Evolutionary conservation across 2,797 vertebrate genomes (phyloP).

Genomic region (Propithecus deckenii): DNA sequence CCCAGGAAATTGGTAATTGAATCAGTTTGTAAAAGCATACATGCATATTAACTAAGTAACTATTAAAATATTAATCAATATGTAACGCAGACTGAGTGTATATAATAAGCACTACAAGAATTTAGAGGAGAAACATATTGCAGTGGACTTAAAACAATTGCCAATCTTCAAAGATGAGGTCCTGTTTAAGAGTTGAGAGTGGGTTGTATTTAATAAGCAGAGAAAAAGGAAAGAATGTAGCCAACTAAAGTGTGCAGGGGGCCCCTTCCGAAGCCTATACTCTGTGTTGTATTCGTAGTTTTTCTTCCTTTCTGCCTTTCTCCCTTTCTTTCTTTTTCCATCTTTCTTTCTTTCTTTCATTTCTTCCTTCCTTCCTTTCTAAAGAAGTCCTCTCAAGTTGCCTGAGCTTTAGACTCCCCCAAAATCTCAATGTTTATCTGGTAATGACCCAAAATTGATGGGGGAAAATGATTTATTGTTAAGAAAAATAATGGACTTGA

Average conservation of each 20-base stretch:
- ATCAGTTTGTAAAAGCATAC: conserved; percentile 36
- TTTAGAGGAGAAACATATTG: neutral
- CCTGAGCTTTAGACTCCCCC: neutral
- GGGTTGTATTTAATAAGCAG: neutral
- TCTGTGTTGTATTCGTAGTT: neutral
- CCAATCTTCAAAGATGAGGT: neutral
- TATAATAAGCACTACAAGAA: neutral
- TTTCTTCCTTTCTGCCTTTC: neutral
- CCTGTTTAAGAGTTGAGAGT: neutral
- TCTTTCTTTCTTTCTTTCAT: neutral
- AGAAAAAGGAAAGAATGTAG: neutral
- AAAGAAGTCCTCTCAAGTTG: neutral
- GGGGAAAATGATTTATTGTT: neutral
- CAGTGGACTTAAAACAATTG: neutral
- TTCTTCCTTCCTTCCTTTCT: neutral
- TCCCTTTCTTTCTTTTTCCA: neutral
- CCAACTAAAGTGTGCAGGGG: neutral
- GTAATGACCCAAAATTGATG: neutral
- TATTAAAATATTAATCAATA: neutral
- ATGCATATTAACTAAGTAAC: neutral
- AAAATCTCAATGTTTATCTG: neutral
- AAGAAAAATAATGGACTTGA: neutral
- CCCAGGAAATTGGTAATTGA: neutral
- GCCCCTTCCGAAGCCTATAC: neutral
- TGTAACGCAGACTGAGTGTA: neutral